A percentile compares a stretch with the other conserved stretches of the same genome.
phyloP scores from a whole-genome alignment of 2,113 vertebrate genomes.

The Porphyrio hochstetteri region DNA sequence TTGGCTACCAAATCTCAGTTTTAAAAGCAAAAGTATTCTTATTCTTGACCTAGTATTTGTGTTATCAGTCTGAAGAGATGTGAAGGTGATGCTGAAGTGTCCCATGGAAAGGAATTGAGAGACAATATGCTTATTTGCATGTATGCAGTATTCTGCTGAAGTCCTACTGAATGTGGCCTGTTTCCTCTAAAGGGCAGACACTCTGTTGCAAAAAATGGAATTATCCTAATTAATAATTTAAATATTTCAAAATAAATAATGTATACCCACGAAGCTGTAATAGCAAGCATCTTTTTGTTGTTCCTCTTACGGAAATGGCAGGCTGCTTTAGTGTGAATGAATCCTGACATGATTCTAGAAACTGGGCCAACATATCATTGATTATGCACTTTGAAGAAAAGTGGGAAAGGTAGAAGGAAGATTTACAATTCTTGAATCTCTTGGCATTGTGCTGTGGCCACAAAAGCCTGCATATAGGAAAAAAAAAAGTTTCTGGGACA shows the following conservation, averaged over 20 bases:
- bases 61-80: not conserved
- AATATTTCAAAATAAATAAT: slow-evolving; percentile 68
- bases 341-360: slow-evolving; percentile 42
- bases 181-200: slow-evolving; percentile 18
- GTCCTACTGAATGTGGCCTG: not conserved
- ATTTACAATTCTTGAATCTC: not conserved
- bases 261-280: slow-evolving; percentile 51
- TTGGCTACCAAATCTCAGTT: not conserved
- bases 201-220: slow-evolving; percentile 49
- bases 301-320: slow-evolving; percentile 35
- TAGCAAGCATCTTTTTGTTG: slow-evolving; percentile 48
- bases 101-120: not conserved
- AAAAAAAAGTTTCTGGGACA: not conserved
- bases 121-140: not conserved
- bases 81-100: not conserved
- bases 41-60: not conserved
- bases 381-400: slow-evolving; percentile 63
- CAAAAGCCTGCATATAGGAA: not conserved
- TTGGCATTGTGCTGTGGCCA: not conserved
- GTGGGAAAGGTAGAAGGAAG: slow-evolving; percentile 25
- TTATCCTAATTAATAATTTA: slow-evolving; percentile 68
- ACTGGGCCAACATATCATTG: slow-evolving; percentile 53
- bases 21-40: not conserved
- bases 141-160: not conserved
- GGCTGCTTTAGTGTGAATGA: slow-evolving; percentile 58